These are phyloP conservation scores for Epinephelus cyanopodus DNA, from an alignment of 2,113 vertebrate species.

Conservation along the genomic window DNA sequence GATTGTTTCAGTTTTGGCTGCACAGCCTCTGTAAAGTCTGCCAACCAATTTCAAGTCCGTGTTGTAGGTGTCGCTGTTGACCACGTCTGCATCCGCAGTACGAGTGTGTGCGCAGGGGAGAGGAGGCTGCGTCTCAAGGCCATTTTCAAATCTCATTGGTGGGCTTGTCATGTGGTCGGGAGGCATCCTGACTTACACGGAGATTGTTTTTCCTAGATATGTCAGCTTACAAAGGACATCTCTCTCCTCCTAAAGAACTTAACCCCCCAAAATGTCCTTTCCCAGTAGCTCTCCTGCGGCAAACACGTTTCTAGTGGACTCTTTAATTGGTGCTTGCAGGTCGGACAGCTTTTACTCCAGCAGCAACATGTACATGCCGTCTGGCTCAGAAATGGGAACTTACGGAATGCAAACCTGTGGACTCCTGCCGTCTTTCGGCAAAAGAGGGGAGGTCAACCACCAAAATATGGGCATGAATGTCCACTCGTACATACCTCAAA, in stretches of 20 bases:
- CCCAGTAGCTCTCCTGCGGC: conserved; percentile 98
- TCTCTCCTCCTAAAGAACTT: conserved; percentile 94
- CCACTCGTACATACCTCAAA: conserved; percentile 99
- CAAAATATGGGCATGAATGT: conserved; percentile 99
- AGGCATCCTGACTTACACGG: conserved; percentile 96
- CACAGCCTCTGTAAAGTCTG: conserved; percentile 15
- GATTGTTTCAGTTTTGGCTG: conserved; percentile 17
- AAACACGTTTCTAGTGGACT: conserved; percentile 99
- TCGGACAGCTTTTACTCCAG: conserved; percentile 99
- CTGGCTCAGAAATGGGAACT: conserved; percentile 97
- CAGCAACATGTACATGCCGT: conserved; percentile 99
- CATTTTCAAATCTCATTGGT: conserved; percentile 99
- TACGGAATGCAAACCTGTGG: conserved; percentile 99
- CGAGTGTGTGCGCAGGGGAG: conserved; percentile 84
- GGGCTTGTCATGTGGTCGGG: conserved; percentile 98
- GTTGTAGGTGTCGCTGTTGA: conserved; percentile 96
- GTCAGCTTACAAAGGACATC: conserved; percentile 99
- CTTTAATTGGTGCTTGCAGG: conserved; percentile 97
- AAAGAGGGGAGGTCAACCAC: conserved; percentile 96
- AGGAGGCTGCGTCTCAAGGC: conserved; percentile 95
- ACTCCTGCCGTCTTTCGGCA: conserved; percentile 98
- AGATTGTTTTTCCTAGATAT: conserved; percentile 99
- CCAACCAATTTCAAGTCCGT: conserved; percentile 87
- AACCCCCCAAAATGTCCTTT: conserved; percentile 97
- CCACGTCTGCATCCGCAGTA: conserved; percentile 86